Percentiles rank a stretch among this genome's conserved stretches.
Evolutionary conservation across 2,888 invertebrate genomes (phyloP).

Genomic region (Scrobipalpa costella): DNA sequence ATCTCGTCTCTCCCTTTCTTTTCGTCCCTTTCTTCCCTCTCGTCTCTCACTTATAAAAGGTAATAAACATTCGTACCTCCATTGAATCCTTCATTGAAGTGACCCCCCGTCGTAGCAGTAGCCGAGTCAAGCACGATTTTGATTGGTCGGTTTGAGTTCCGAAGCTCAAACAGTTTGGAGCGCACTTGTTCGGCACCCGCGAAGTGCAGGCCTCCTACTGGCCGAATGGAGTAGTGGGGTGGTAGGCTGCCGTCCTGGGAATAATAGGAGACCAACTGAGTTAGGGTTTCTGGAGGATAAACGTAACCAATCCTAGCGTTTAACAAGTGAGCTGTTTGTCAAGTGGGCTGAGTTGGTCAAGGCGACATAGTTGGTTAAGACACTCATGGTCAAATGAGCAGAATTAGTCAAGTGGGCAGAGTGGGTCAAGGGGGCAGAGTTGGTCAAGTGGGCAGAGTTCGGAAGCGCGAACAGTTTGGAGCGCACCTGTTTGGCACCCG

Average conservation of each 20-base stretch:
- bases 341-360: too few relatives aligned
- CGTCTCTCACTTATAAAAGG: too few relatives aligned
- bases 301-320: too few relatives aligned
- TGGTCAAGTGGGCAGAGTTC: slow-evolving; percentile 29
- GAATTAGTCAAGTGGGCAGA: too few relatives aligned
- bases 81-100: background rate
- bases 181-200: slow-evolving; percentile 71
- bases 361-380: too few relatives aligned
- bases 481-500: slow-evolving; percentile 69
- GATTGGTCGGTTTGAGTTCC: slow-evolving; percentile 37
- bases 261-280: background rate
- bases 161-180: slow-evolving; percentile 51
- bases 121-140: slow-evolving; percentile 43
- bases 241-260: slow-evolving; percentile 55
- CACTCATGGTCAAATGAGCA: too few relatives aligned
- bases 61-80: too few relatives aligned
- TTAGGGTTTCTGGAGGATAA: too few relatives aligned
- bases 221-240: slow-evolving; percentile 63
- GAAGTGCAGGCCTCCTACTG: slow-evolving; percentile 67
- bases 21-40: too few relatives aligned
- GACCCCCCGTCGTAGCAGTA: slow-evolving; percentile 33
- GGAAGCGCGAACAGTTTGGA: slow-evolving; percentile 52
- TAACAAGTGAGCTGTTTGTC: too few relatives aligned
- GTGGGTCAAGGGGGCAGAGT: too few relatives aligned
- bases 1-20: too few relatives aligned